Conservation (phyloP, 2,113 vertebrate species). For the Plectropomus leopardus region DNA sequence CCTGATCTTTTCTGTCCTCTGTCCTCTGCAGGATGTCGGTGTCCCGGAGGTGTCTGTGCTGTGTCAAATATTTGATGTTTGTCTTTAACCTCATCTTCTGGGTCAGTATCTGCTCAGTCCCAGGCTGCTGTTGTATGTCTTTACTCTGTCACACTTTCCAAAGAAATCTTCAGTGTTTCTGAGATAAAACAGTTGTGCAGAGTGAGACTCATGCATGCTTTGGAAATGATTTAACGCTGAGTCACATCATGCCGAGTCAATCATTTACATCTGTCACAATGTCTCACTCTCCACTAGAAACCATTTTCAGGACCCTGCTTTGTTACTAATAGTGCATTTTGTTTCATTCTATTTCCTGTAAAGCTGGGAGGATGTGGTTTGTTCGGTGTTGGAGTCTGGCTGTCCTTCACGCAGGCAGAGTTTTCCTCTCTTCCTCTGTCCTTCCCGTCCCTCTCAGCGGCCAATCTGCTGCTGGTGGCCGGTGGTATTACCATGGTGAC, state of each 20-base stretch:
- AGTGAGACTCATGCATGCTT: not conserved
- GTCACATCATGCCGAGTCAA: too few species aligned
- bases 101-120: conserved; percentile 80
- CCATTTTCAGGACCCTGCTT: not conserved
- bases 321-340: not conserved
- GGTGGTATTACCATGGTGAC: conserved; percentile 90
- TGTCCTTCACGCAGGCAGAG: conserved; percentile 88
- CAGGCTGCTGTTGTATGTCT: not conserved
- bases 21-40: conserved; percentile 78
- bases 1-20: conserved; percentile 1
- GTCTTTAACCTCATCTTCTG: conserved; percentile 92
- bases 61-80: conserved; percentile 89
- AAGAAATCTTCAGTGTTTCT: not conserved
- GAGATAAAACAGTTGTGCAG: not conserved
- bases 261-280: too few species aligned
- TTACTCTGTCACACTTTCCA: not conserved
- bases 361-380: conserved; percentile 90
- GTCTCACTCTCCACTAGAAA: not conserved
- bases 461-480: conserved; percentile 87
- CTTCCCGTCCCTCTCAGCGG: conserved; percentile 88
- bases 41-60: conserved; percentile 84
- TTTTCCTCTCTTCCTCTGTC: conserved; percentile 89
- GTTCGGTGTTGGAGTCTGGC: conserved; percentile 90
- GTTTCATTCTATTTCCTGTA: not conserved
- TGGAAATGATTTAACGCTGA: not conserved